Conservation (phyloP, 1,140 invertebrate species). For the Drosophila asahinai region DNA sequence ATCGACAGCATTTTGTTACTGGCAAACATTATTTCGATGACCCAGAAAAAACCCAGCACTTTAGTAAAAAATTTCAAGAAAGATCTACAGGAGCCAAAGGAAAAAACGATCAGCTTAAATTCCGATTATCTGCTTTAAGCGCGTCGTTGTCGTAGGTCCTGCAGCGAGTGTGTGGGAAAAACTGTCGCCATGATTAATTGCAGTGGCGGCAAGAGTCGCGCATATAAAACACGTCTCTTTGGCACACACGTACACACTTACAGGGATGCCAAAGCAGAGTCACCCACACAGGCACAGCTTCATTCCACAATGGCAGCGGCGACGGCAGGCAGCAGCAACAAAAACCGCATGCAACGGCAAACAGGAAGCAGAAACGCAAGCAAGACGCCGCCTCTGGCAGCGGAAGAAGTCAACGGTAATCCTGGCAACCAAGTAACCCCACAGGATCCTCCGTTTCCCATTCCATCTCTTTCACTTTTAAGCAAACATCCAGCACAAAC, state of each 20-base stretch:
- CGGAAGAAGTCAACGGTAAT: constrained; percentile 79
- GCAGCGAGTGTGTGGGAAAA: constrained; percentile 58
- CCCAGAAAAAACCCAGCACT: neutral
- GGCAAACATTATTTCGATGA: too few relatives aligned
- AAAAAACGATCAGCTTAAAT: constrained; percentile 33
- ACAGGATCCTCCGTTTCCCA: constrained; percentile 12
- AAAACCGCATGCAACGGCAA: constrained; percentile 70
- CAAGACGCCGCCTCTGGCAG: constrained; percentile 81
- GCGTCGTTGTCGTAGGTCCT: constrained; percentile 39
- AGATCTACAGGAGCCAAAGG: neutral
- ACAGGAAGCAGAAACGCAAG: constrained; percentile 80
- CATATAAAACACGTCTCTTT: constrained; percentile 70
- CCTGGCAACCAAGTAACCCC: constrained; percentile 43
- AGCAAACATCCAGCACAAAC: constrained; percentile 37
- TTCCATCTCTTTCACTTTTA: constrained; percentile 37
- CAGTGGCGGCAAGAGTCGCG: constrained; percentile 78
- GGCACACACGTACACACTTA: constrained; percentile 6
- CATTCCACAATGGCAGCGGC: constrained; percentile 34
- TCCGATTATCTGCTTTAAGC: constrained; percentile 43
- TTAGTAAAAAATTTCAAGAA: neutral
- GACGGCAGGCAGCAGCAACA: constrained; percentile 37
- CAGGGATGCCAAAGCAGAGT: neutral
- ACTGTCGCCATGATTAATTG: constrained; percentile 83
- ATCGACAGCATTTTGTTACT: too few relatives aligned
- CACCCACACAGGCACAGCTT: constrained; percentile 21